Percentiles rank a stretch among this genome's conserved stretches.
These are phyloP conservation scores for Anguilla megastoma DNA, from an alignment of 2,797 vertebrate species.

Conservation along the genomic window DNA sequence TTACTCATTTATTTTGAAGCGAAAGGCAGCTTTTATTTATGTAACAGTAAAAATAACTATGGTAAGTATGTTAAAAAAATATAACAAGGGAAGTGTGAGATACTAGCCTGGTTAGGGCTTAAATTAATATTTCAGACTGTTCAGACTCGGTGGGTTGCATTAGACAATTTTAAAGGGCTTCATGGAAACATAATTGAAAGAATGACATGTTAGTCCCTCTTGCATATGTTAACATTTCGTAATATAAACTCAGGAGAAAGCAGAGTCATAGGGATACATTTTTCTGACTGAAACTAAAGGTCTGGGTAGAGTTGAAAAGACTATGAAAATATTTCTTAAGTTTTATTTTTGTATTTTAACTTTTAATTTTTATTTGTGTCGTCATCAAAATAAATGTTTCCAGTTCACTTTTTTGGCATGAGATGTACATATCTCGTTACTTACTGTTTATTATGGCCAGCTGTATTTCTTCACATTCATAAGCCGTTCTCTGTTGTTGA, in stretches of 20 bases:
- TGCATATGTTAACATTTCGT: neutral
- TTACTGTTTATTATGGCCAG: neutral
- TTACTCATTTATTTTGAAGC: neutral
- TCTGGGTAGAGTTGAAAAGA: neutral
- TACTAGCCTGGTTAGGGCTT: neutral
- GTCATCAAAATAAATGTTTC: neutral
- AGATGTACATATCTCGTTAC: neutral
- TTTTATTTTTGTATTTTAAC: conserved; percentile 12
- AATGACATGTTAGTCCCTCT: neutral
- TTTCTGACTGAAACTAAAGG: neutral
- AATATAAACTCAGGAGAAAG: neutral
- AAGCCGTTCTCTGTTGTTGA: conserved; percentile 89
- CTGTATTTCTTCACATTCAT: conserved; percentile 53
- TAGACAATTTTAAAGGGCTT: neutral
- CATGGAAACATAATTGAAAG: neutral
- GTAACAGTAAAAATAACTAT: neutral
- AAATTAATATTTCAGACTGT: neutral
- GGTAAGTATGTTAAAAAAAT: neutral
- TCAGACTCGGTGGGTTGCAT: neutral
- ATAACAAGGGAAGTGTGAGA: neutral
- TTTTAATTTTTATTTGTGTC: conserved; percentile 26
- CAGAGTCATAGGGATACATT: neutral
- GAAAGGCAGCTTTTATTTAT: neutral
- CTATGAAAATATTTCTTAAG: neutral
- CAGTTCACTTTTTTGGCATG: neutral